These are phyloP conservation scores for Drosophila hamatofila DNA, from an alignment of 2,888 invertebrate genomes.

Conservation along the genomic window DNA sequence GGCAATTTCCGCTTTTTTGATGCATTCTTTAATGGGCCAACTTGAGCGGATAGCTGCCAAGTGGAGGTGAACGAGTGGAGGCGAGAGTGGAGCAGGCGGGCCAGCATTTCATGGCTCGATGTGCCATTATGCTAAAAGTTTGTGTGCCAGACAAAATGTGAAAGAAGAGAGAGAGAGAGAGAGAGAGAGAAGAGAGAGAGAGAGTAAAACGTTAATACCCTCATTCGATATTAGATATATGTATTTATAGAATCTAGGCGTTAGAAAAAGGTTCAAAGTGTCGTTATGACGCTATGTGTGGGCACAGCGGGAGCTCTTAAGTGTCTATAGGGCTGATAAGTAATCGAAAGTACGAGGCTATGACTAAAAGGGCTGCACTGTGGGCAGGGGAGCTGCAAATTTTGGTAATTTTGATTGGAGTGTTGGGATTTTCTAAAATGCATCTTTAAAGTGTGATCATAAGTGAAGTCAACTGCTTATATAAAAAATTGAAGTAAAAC, in stretches of 20 bases:
- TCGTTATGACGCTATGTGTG: slow-evolving; percentile 32
- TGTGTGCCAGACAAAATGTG: slow-evolving; percentile 50
- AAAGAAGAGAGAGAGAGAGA: not conserved
- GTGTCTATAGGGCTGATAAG: not conserved
- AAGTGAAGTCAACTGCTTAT: not conserved
- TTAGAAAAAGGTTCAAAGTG: slow-evolving; percentile 28
- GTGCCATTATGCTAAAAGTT: slow-evolving; percentile 67
- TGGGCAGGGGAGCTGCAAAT: not conserved
- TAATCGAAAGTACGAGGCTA: slow-evolving; percentile 1
- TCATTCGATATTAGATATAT: slow-evolving; percentile 45
- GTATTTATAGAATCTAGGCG: slow-evolving; percentile 20
- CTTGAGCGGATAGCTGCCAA: slow-evolving; percentile 33
- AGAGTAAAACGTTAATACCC: slow-evolving; percentile 41
- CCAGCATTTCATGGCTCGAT: slow-evolving; percentile 31
- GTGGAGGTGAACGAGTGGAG: not conserved
- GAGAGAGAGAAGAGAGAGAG: not conserved
- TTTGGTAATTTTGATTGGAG: not conserved
- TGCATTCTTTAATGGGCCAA: slow-evolving; percentile 61
- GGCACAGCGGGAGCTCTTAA: slow-evolving; percentile 4
- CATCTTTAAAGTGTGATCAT: too few species aligned
- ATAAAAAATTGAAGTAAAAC: not conserved
- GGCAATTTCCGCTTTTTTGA: slow-evolving; percentile 68
- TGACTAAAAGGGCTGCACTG: not conserved
- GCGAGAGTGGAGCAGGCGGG: not conserved
- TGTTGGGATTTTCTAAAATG: not conserved